Evolutionary conservation across 2,888 invertebrate genomes (phyloP), one percentile per base, ranked within the genome.

Genomic region (Arge pagana): DNA sequence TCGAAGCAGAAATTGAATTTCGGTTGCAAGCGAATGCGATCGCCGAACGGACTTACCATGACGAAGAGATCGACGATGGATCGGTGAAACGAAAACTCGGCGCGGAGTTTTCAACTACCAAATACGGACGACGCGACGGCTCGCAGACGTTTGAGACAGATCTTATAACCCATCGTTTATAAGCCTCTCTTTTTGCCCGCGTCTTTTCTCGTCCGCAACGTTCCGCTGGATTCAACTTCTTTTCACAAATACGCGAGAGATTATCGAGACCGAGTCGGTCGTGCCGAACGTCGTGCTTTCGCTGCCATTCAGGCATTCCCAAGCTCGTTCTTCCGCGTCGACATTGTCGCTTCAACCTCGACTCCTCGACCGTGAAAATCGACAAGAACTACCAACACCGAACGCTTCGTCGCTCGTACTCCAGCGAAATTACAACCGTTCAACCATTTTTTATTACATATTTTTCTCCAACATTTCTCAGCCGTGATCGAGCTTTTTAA

Each of bases 281-380:
- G 53, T 49, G 54, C 57, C 54, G 61, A 58, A 50, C 63, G 56
- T n/a, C n/a, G n/a, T n/a, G n/a, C 67, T 66, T 66, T 65, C 68
- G 58, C 64, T 45, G 30, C 39, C 48, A 13, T 23, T 39, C n/a
- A n/a, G n/a, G n/a, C n/a, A n/a, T n/a, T n/a, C n/a, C n/a, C n/a
- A n/a, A n/a, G 39, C 15, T 18, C 10, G 16, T 30, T 39, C 26
- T 19, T 23, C 36, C 6, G n/a, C 19, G 26, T 36, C 48, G 58
- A 55, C 53, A 57, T 55, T n/a, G 65, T 59, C 57, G 51, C 40
- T 56, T 59, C 54, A 48, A 33, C 43, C 43, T 19, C 48, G 36
- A 13, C 10, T 23, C 36, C 28, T 26, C 7, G 21, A n/a, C 24
- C 23, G 40, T 51, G 39, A 42, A 54, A 51, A 54, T 50, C 45